phyloP scores from a whole-genome alignment of 2,797 vertebrate genomes.

The Etheostoma nigrum region DNA sequence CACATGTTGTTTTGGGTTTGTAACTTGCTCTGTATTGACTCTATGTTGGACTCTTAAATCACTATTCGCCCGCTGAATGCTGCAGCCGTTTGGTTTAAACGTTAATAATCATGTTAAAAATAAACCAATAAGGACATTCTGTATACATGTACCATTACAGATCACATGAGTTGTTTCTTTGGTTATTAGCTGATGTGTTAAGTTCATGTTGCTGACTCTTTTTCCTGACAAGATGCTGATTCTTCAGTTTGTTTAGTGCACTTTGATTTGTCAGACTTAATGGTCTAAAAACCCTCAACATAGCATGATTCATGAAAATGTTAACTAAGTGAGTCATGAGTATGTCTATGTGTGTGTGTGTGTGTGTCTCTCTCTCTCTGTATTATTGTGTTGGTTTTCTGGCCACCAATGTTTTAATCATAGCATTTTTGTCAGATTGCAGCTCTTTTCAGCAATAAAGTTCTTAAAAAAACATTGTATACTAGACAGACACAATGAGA shows the following conservation, averaged over 20 bases:
- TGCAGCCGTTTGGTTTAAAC: slow-evolving; percentile 1
- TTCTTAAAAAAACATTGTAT: background rate
- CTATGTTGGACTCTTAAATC: slow-evolving; percentile 5
- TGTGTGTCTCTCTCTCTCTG: too few relatives aligned
- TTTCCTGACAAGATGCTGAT: slow-evolving; percentile 26
- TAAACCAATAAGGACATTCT: background rate
- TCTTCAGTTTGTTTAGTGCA: slow-evolving; percentile 9
- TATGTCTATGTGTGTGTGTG: background rate
- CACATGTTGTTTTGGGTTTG: slow-evolving; percentile 12
- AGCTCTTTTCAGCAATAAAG: background rate
- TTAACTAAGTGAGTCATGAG: slow-evolving; percentile 37
- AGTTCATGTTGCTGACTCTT: slow-evolving; percentile 37
- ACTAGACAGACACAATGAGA: too few relatives aligned
- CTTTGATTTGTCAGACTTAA: slow-evolving; percentile 49
- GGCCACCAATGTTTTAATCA: background rate
- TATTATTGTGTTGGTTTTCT: background rate
- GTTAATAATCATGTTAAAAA: slow-evolving; percentile 30
- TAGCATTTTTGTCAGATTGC: background rate
- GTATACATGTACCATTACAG: background rate
- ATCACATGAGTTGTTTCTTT: slow-evolving; percentile 4
- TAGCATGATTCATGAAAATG: slow-evolving; percentile 37
- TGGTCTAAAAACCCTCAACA: slow-evolving; percentile 34
- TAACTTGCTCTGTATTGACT: slow-evolving; percentile 30
- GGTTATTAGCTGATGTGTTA: slow-evolving; percentile 39
- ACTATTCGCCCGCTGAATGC: background rate